These are phyloP conservation scores for Metopolophium dirhodum DNA, from an alignment of 1,140 invertebrate species.

Conservation along the genomic window DNA sequence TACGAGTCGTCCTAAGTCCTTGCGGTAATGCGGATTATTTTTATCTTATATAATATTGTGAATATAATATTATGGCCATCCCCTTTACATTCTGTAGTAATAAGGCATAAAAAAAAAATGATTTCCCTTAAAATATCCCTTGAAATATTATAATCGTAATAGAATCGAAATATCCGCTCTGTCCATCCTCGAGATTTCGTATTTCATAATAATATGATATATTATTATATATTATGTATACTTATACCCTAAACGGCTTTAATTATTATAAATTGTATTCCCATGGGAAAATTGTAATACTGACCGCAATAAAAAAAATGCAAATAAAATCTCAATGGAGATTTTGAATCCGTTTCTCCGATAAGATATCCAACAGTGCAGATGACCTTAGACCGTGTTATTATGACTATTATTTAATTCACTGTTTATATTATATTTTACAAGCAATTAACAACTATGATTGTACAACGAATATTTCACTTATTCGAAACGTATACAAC, in stretches of 20 bases:
- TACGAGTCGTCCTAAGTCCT: too few relatives aligned
- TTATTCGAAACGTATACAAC: too few relatives aligned
- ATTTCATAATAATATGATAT: background rate
- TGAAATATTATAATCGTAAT: background rate
- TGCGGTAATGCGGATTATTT: background rate
- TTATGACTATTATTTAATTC: too few relatives aligned
- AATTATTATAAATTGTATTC: background rate
- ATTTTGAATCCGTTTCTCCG: too few relatives aligned
- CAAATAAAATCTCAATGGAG: too few relatives aligned
- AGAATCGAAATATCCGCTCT: background rate
- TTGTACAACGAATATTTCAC: too few relatives aligned
- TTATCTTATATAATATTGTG: background rate
- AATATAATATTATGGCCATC: background rate
- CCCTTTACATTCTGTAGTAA: background rate
- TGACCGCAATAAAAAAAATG: too few relatives aligned
- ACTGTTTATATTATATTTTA: too few relatives aligned
- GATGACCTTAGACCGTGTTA: too few relatives aligned
- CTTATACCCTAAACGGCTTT: background rate
- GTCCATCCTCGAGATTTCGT: background rate
- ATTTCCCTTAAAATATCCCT: background rate
- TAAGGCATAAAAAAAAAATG: background rate
- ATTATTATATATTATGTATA: too few relatives aligned
- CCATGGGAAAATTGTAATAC: background rate
- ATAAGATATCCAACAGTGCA: too few relatives aligned
- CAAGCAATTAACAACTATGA: too few relatives aligned